phyloP scores from a whole-genome alignment of 37 sponge, comb jelly and placozoan genomes.

The Lycopodina hypogea region DNA sequence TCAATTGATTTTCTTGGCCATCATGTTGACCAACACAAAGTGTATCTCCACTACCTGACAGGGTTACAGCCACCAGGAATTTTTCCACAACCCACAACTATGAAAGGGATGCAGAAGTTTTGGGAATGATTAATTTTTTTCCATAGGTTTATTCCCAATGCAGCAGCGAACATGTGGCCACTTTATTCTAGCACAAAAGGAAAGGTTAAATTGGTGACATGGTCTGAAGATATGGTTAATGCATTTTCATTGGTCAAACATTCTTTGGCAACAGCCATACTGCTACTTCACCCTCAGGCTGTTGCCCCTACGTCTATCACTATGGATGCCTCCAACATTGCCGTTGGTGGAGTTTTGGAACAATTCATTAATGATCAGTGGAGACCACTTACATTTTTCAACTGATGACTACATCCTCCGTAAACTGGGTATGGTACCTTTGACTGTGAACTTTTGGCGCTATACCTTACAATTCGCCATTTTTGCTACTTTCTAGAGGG shows the following conservation, averaged over 20 bases:
- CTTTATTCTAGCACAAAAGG: slow-evolving; percentile 26
- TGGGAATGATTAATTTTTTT: slow-evolving; percentile 35
- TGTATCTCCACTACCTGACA: slow-evolving; percentile 26
- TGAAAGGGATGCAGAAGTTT: slow-evolving; percentile 31
- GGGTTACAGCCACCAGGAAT: background rate
- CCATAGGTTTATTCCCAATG: slow-evolving; percentile 17
- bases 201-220: slow-evolving; percentile 24
- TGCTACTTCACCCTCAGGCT: slow-evolving; percentile 8
- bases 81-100: slow-evolving; percentile 12
- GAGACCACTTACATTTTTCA: slow-evolving; percentile 37
- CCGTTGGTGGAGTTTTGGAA: slow-evolving; percentile 14
- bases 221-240: slow-evolving; percentile 1
- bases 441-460: slow-evolving; percentile 25
- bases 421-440: slow-evolving; percentile 37
- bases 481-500: slow-evolving; percentile 42
- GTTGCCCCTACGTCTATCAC: background rate
- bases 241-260: slow-evolving; percentile 12
- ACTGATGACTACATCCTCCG: background rate
- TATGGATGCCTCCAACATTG: slow-evolving; percentile 7
- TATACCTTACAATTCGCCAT: slow-evolving; percentile 34
- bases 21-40: slow-evolving; percentile 9
- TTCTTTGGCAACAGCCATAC: slow-evolving; percentile 20
- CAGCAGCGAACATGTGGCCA: slow-evolving; percentile 35
- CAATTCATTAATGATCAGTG: no score
- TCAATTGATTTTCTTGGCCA: slow-evolving; percentile 41